Conservation (phyloP, 2,113 vertebrate species). For the Urocolius indicus region DNA sequence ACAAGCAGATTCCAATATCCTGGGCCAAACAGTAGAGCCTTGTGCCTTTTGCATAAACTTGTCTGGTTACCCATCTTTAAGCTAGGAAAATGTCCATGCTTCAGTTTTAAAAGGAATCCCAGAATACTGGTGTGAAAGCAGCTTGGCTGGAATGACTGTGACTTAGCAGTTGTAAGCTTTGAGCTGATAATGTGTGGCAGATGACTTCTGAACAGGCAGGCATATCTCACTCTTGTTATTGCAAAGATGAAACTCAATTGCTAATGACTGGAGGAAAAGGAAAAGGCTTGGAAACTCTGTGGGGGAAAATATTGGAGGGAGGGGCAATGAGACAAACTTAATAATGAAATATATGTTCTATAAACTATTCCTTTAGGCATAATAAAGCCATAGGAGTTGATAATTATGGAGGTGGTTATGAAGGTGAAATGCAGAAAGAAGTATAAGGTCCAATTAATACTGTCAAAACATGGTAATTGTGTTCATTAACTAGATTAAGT, state of each 20-base stretch:
- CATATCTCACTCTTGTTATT: neutral
- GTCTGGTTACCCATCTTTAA: neutral
- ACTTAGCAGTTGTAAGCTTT: neutral
- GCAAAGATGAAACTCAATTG: neutral
- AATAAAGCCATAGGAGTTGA: neutral
- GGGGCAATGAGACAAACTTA: neutral
- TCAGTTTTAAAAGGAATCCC: neutral
- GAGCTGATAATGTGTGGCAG: neutral
- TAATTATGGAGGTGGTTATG: constrained; percentile 7
- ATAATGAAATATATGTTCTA: neutral
- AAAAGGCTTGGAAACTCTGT: neutral
- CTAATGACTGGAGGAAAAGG: neutral
- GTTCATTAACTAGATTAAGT: constrained; percentile 12
- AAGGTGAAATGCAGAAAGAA: constrained; percentile 29
- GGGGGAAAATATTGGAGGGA: neutral
- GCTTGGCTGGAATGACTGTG: neutral
- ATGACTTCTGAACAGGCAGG: neutral
- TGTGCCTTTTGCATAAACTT: neutral
- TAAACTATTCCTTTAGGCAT: neutral
- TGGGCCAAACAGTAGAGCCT: neutral
- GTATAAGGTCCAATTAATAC: constrained; percentile 33
- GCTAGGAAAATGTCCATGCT: neutral
- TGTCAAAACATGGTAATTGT: constrained; percentile 38
- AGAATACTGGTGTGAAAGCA: neutral
- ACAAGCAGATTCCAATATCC: neutral